Conservation (phyloP, 2,797 vertebrate species). For the Ptychadena robeensis region DNA sequence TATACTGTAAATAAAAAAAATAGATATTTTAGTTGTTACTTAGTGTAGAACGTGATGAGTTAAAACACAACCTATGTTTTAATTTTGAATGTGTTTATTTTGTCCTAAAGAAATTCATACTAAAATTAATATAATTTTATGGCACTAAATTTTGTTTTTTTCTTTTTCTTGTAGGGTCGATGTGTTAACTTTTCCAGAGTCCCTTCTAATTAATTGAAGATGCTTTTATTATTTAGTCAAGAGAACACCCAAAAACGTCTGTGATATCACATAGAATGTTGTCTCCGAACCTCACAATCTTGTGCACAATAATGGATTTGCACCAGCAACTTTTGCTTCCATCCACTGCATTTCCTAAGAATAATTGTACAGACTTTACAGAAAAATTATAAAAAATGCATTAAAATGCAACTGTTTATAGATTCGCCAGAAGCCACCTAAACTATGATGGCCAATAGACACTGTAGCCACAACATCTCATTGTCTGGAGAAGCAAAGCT, state of each 20-base stretch:
- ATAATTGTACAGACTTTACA: slow-evolving; percentile 48
- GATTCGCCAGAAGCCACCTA: slow-evolving; percentile 59
- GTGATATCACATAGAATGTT: slow-evolving; percentile 60
- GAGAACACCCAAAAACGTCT: slow-evolving; percentile 63
- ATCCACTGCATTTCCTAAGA: not conserved
- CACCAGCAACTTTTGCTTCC: slow-evolving; percentile 60
- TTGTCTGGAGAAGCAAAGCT: slow-evolving; percentile 70
- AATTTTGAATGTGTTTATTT: too few species aligned
- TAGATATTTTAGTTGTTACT: too few species aligned
- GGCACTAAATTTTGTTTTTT: not conserved
- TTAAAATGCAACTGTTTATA: not conserved
- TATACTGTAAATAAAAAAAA: too few species aligned
- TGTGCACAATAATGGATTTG: slow-evolving; percentile 42
- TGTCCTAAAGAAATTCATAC: too few species aligned
- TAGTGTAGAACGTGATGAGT: too few species aligned
- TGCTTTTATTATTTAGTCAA: slow-evolving; percentile 60
- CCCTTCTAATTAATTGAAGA: slow-evolving; percentile 74
- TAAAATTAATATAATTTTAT: not conserved
- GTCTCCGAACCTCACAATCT: slow-evolving; percentile 60
- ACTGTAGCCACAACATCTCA: slow-evolving; percentile 76
- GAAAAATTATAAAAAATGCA: slow-evolving; percentile 1
- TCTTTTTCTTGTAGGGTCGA: slow-evolving; percentile 80
- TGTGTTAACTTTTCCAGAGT: slow-evolving; percentile 93
- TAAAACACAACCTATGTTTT: too few species aligned
- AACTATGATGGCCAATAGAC: slow-evolving; percentile 61